Base-by-base conservation (phyloP, 1,140 invertebrate species). In the Apis dorsata region DNA sequence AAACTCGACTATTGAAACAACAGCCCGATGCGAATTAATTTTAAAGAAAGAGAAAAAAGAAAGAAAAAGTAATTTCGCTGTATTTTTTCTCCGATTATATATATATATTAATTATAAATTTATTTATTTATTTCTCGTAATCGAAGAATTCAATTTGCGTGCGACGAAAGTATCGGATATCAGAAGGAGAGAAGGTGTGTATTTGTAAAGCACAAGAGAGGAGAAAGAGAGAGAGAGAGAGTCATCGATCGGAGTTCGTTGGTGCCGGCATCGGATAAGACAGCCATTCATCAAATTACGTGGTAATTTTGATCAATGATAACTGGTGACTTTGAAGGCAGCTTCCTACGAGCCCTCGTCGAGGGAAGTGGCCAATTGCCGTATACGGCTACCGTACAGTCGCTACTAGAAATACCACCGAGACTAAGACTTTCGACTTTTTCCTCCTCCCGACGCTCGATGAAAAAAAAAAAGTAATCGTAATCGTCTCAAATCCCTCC, bases 311-410 rank as follows among this genome's bases (percentile, higher is more conserved):
- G 90, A 89, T 88, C 92, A 93, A 93, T 93, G 92, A 93, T 93
- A 92, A 93, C 91, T 92, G 90, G 91, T 93, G 92, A 93, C 93
- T 93, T 93, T 93, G 92, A 93, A 93, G 92, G 91, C 90, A 92
- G 90, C 92, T 92, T 93, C 92, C 93, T 93, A 92, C 92, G 91
- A 93, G 90, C 90, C 89, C 91, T 89, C 90, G 88, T 72, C 82
- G 90, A 92, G 91, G 92, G 92, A 93, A 93, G 92, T 93, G 85
- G 90, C 90, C 92, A 90, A 93, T 93, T 93, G 92, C 89, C 79
- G 81, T 86, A 77, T 82, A 92, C 90, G 90, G 90, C 89, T 89
- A 91, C 90, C 88, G 93, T 93, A 93, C 92, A 93, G 92, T 93
- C 92, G 90, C 84, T 85, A 86, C 89, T 90, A 91, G 87, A 92